Base-by-base conservation (phyloP, 2,888 invertebrate genomes). In the Polietes domitor region DNA sequence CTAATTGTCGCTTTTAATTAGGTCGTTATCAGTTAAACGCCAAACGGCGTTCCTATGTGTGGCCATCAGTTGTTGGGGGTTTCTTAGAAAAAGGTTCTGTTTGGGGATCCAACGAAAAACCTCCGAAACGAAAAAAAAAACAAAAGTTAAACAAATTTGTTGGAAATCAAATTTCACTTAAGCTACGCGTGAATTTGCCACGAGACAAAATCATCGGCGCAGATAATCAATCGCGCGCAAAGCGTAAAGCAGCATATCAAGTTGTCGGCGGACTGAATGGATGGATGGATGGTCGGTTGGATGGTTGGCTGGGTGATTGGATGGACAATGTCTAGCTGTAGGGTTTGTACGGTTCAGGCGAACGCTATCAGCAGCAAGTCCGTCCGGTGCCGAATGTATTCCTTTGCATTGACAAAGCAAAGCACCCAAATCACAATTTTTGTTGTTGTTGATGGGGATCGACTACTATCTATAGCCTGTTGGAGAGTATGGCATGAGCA, bases 171-270 rank as follows among this genome's bases (percentile, higher is more conserved):
- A 80, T 76, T 68, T 72, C 37, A 68, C 43, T 81, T 76, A 19
- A 79, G 78, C 53, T 73, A 76, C 74, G 90, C 90, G 90, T 90
- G 89, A 90, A 90, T 88, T 86, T 89, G 90, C 90, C 90, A 90
- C 90, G 90, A 90, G 90, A 87, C 90, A 89, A 88, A 87, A 85
- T 76, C 72, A 83, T 73, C 17, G 65, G 68, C 41, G 77, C 78
- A 72, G 76, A 77, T 77, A 58, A 77, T 77, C 77, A 58, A 72
- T 73, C 73, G 73, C 37, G 28, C 37, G 32, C 37, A 61, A 61
- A 73, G 73, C 73, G 58, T 61, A 73, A 73, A 73, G 41, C 43
- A n/a, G 43, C 73, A 73, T 58, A 73, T 73, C 73, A 73, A 70
- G 24, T 70, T 70, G 58, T 53, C 21, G 7, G 7, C 17, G 21